Percentiles rank a stretch among this genome's conserved stretches.
Evolutionary conservation across 2,113 vertebrate genomes (phyloP).

Genomic region (Cochlearius cochlearius): DNA sequence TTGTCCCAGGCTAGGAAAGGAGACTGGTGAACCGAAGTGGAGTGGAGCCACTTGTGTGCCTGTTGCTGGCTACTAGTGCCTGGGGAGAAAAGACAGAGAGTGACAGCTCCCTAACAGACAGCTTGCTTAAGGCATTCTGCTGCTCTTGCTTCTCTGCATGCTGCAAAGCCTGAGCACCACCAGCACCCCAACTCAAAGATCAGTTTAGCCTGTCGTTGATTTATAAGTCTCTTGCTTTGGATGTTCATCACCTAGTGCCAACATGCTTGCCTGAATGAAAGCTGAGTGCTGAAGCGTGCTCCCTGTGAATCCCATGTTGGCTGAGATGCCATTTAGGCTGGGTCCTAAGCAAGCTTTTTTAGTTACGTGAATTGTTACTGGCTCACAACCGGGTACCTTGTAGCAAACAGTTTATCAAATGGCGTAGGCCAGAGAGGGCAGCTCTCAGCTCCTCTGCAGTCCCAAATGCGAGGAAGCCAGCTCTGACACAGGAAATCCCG

Average conservation of each 20-base stretch:
- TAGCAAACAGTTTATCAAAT: not conserved
- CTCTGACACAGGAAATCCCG: not conserved
- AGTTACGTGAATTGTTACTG: not conserved
- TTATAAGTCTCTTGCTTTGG: not conserved
- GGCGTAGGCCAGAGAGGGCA: not conserved
- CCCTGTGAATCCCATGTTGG: not conserved
- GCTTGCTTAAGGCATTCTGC: not conserved
- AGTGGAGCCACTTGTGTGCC: not conserved
- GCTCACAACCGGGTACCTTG: not conserved
- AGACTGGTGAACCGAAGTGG: not conserved
- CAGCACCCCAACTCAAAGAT: rapidly evolving
- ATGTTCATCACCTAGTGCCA: not conserved
- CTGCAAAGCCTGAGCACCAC: not conserved
- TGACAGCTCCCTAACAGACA: not conserved
- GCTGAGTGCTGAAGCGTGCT: not conserved
- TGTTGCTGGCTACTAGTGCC: not conserved
- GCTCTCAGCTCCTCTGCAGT: not conserved
- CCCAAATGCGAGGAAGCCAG: not conserved
- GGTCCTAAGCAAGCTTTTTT: not conserved
- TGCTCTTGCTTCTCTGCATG: not conserved
- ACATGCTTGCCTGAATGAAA: not conserved
- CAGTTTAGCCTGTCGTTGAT: not conserved
- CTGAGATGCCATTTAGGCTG: not conserved
- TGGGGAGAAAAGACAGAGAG: not conserved
- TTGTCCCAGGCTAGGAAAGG: not conserved